These are phyloP conservation scores for Rhodophaea formosa DNA, from an alignment of 2,888 invertebrate species.

Conservation along the genomic window DNA sequence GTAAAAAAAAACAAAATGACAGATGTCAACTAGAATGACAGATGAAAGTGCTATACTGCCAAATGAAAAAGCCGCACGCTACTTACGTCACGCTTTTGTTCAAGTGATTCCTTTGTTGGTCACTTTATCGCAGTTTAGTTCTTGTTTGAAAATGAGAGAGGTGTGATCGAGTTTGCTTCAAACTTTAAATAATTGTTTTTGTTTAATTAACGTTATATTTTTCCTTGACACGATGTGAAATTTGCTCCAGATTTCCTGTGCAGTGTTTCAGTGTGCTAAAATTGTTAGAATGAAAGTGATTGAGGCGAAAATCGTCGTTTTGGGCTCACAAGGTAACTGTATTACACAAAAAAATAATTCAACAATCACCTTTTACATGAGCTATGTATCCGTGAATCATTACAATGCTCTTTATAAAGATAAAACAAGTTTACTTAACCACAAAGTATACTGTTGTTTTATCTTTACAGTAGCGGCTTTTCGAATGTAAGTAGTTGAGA, in stretches of 20 bases:
- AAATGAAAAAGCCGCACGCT: not conserved
- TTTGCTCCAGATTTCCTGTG: conserved; percentile 25
- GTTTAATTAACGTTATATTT: not conserved
- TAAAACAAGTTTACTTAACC: too few species aligned
- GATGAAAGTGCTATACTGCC: not conserved
- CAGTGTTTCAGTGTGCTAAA: conserved; percentile 29
- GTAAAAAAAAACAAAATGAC: too few species aligned
- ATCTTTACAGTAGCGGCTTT: too few species aligned
- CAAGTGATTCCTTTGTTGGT: not conserved
- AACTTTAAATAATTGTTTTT: conserved; percentile 10
- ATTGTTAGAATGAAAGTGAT: conserved; percentile 84
- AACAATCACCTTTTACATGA: not conserved
- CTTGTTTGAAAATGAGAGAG: conserved; percentile 2
- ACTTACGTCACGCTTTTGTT: not conserved
- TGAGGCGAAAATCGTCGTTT: conserved; percentile 91
- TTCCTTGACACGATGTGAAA: conserved; percentile 28
- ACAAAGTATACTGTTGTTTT: too few species aligned
- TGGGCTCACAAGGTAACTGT: conserved; percentile 88
- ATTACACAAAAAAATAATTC: not conserved
- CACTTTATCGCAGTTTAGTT: not conserved
- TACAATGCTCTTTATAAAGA: not conserved
- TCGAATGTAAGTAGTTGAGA: too few species aligned
- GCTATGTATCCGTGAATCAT: not conserved
- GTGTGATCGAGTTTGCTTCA: not conserved
- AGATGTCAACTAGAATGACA: too few species aligned